Evolutionary conservation across 2,797 vertebrate genomes (phyloP).

Genomic region (Brotula barbata): DNA sequence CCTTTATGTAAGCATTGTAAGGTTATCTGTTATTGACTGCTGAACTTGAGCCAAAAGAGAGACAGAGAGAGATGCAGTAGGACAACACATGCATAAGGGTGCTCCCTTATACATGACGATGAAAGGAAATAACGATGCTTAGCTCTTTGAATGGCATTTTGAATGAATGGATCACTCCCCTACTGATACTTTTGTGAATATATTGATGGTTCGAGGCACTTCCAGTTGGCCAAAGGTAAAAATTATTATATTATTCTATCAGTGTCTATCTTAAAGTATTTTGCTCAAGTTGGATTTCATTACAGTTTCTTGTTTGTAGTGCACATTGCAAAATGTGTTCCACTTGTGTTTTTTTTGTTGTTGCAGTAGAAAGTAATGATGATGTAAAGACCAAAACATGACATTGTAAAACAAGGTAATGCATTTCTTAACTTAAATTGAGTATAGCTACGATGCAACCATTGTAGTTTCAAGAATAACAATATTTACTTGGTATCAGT

Average conservation of each 20-base stretch:
- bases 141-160: slow-evolving; percentile 11
- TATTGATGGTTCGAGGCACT: slow-evolving; percentile 56
- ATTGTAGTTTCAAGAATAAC: slow-evolving; percentile 1
- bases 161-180: slow-evolving; percentile 26
- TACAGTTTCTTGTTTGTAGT: not conserved
- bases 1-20: slow-evolving; percentile 69
- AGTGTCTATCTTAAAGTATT: too few species aligned
- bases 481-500: slow-evolving; percentile 5
- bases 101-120: not conserved
- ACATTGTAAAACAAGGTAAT: not conserved
- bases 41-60: slow-evolving; percentile 17
- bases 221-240: slow-evolving; percentile 67
- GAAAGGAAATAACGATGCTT: slow-evolving; percentile 14
- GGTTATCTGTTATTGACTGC: slow-evolving; percentile 53
- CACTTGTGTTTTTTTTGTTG: not conserved
- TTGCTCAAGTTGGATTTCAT: not conserved
- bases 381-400: not conserved
- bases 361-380: slow-evolving; percentile 1
- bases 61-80: slow-evolving; percentile 18
- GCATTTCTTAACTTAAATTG: not conserved
- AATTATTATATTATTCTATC: too few species aligned
- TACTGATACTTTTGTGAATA: slow-evolving; percentile 14
- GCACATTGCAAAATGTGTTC: not conserved
- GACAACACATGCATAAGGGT: not conserved
- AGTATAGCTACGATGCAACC: slow-evolving; percentile 4